Conservation (phyloP, 2,888 invertebrate species). For the Oscheius sp. region DNA sequence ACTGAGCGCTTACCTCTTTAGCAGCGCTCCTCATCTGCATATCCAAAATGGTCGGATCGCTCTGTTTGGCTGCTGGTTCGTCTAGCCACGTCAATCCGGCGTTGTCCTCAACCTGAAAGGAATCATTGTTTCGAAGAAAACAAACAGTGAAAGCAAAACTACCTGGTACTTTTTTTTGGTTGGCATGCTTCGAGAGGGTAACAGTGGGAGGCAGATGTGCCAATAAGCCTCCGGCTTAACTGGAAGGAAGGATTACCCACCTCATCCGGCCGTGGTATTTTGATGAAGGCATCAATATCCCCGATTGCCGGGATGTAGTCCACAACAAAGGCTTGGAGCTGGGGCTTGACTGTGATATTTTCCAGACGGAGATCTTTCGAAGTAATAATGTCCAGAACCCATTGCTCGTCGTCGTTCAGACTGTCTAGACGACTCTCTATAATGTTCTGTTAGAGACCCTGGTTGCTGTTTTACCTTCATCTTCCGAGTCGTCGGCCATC, state of each 20-base stretch:
- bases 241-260: conserved; percentile 35
- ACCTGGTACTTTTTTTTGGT: conserved; percentile 31
- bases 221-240: neutral
- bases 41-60: conserved; percentile 92
- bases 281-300: conserved; percentile 97
- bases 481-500: conserved; percentile 37
- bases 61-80: conserved; percentile 94
- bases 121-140: neutral
- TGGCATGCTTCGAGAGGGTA: conserved; percentile 3
- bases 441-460: neutral
- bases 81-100: conserved; percentile 77
- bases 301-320: conserved; percentile 98
- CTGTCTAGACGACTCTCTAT: neutral
- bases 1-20: conserved; percentile 75
- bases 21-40: conserved; percentile 85
- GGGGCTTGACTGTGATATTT: conserved; percentile 80
- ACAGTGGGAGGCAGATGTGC: neutral
- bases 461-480: conserved; percentile 16
- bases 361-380: conserved; percentile 8
- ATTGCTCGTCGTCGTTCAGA: conserved; percentile 30
- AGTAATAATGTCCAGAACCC: conserved; percentile 30
- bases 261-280: conserved; percentile 83
- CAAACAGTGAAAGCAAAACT: neutral
- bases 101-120: conserved; percentile 67
- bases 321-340: conserved; percentile 91